Base-by-base conservation (phyloP, 2,113 vertebrate genomes). In the Calidris pugnax region DNA sequence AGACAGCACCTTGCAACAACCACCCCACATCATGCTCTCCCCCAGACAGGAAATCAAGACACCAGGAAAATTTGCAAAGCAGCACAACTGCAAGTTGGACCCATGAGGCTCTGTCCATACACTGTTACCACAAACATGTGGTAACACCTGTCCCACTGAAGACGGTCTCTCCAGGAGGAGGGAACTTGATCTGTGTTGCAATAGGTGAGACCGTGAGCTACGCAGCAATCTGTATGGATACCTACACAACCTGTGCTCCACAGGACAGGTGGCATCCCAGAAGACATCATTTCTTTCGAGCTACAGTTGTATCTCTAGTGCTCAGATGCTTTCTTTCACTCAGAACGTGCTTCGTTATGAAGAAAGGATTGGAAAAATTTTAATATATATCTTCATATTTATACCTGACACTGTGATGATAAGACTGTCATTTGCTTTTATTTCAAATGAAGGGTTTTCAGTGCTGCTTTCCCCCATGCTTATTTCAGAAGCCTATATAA, bases 401-500 rank as follows among this genome's bases (percentile, higher is more conserved):
- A 14, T 63, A 18, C 62, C 71, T 85, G n/a, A 37, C 2, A 4
- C 24, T 14, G n/a, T 50, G 53, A n/a, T 10, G 68, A 16, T 16
- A 48, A 51, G n/a, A 37, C 68, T 80, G 35, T 11, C 8, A 27
- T 27, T 85, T 86, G 20, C 41, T 88, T 50, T 69, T 69, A 82
- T 92, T 95, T 89, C 43, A 91, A 39, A 43, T 13, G 2, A 73
- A 60, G 51, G 9, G 10, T 23, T 83, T 94, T 59, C 28, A 9
- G 67, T 7, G 39, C 60, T 92, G 17, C n/a, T 75, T 63, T 15
- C 47, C 72, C 79, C 62, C 43, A 43, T 0, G 4, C 22, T 87
- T 75, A 53, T 72, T 80, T 69, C 94, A 56, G 87, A 94, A 94
- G 74, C 17, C 32, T 85, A 63, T 10, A 22, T 66, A 97, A 97